phyloP scores from a whole-genome alignment of 2,113 vertebrate species.

The Benitochromis conjunctus region DNA sequence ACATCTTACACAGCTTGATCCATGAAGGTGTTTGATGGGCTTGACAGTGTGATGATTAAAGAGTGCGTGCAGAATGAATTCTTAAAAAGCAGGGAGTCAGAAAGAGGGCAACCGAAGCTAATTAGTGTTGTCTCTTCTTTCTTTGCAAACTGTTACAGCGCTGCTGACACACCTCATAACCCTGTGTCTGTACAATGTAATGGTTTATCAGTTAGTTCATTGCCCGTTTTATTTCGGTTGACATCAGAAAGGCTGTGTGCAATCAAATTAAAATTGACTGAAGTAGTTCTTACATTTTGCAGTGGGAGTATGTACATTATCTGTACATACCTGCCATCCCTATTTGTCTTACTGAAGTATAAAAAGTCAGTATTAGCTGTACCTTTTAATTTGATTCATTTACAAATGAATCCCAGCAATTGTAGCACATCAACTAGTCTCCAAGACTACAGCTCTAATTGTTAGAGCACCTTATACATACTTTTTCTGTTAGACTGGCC shows the following conservation, averaged over 20 bases:
- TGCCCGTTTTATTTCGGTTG: neutral
- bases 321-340: neutral
- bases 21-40: neutral
- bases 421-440: neutral
- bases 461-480: neutral
- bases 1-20: neutral
- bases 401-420: neutral
- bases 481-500: neutral
- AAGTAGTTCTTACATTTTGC: neutral
- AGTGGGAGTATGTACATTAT: neutral
- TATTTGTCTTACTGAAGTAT: neutral
- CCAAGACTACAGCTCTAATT: neutral
- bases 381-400: neutral
- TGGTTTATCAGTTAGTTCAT: neutral
- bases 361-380: neutral
- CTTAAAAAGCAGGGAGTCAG: neutral
- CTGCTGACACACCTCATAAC: slow-evolving; percentile 93
- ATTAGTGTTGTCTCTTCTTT: neutral
- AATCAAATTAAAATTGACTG: neutral
- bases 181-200: slow-evolving; percentile 97
- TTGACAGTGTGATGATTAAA: neutral
- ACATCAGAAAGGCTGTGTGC: neutral
- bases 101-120: neutral
- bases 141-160: slow-evolving; percentile 87
- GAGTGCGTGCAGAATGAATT: neutral